Conservation (phyloP, 2,797 vertebrate genomes). For the Meriones psammophilus region DNA sequence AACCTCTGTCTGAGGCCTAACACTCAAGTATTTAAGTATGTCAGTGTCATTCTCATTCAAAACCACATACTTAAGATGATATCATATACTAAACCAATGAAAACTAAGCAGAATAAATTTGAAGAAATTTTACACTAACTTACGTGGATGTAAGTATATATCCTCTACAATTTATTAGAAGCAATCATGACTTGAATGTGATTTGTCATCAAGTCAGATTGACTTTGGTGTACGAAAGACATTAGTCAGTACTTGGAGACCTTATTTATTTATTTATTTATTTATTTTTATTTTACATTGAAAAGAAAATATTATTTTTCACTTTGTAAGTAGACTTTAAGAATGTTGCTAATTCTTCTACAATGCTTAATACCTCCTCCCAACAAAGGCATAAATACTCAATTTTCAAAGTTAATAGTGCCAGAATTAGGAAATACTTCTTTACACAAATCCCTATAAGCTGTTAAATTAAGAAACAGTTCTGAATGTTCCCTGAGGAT, state of each 20-base stretch:
- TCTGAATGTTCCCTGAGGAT: neutral
- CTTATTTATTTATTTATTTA: too few species aligned
- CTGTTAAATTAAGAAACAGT: neutral
- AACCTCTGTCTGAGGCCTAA: neutral
- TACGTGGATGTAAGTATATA: neutral
- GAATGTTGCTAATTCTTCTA: neutral
- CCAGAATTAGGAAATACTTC: neutral
- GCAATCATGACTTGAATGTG: neutral
- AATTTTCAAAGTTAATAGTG: neutral
- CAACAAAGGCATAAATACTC: neutral
- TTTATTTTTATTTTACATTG: neutral
- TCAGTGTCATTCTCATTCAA: neutral
- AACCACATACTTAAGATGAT: neutral
- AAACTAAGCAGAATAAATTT: neutral
- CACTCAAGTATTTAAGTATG: neutral
- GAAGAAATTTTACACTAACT: neutral
- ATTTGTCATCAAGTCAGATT: neutral
- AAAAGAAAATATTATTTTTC: neutral
- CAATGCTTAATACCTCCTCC: rapidly evolving
- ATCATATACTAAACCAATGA: neutral
- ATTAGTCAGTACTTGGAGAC: neutral
- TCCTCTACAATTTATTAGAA: neutral
- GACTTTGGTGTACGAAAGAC: neutral
- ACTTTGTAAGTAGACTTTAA: neutral
- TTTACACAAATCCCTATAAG: neutral